phyloP scores from a whole-genome alignment of 2,113 vertebrate genomes.

The Elaphurus davidianus region DNA sequence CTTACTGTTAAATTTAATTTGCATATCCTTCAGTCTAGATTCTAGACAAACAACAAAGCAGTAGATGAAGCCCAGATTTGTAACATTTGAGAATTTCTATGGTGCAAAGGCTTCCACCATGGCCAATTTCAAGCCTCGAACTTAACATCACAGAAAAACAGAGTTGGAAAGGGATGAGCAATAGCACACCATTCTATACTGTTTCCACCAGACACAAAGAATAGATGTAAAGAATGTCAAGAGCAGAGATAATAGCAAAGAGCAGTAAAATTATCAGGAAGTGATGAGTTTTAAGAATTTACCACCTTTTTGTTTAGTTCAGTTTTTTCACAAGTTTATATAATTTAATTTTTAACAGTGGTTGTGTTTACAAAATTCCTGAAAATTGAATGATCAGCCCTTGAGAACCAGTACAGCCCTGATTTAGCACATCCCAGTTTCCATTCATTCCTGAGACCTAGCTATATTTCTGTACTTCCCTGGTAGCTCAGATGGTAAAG shows the following conservation, averaged over 20 bases:
- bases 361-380: neutral
- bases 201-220: neutral
- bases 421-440: neutral
- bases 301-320: neutral
- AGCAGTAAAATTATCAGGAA: neutral
- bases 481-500: neutral
- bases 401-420: neutral
- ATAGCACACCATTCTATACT: fast-evolving
- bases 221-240: neutral
- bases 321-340: neutral
- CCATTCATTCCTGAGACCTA: neutral
- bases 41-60: neutral
- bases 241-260: neutral
- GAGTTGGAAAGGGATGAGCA: neutral
- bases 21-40: neutral
- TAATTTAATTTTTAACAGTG: neutral
- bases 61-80: neutral
- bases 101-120: neutral
- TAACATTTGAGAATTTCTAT: neutral
- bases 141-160: neutral
- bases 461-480: neutral
- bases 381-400: neutral
- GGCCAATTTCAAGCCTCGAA: neutral
- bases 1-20: neutral
- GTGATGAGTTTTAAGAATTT: neutral